Conservation (phyloP, 2,797 vertebrate species). For the Emydoidea blandingii region DNA sequence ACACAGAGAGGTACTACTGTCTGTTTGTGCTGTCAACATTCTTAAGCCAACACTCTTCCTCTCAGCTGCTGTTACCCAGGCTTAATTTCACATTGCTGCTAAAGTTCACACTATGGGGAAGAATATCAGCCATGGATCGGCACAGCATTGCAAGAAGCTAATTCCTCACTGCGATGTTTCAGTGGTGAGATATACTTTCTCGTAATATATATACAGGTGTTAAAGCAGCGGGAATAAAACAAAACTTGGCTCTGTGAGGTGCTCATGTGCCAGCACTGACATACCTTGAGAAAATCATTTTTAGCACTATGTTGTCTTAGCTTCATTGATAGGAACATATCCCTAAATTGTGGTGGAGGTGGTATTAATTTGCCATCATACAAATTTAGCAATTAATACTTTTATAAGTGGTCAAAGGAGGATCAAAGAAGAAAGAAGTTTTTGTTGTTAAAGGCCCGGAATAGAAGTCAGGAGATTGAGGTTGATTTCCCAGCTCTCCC, state of each 20-base stretch:
- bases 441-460: conserved; percentile 58
- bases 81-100: conserved; percentile 15
- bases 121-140: conserved; percentile 2
- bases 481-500: conserved; percentile 43
- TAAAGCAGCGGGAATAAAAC: background rate
- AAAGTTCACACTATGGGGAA: background rate
- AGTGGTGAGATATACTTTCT: background rate
- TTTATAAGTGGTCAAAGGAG: conserved; percentile 41
- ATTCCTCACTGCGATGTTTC: conserved; percentile 15
- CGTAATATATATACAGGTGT: background rate
- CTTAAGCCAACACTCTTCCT: conserved; percentile 45
- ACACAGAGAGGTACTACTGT: conserved; percentile 60
- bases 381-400: conserved; percentile 55
- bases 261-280: accelerated
- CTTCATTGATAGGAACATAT: background rate
- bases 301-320: background rate
- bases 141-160: background rate
- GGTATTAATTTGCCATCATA: conserved; percentile 27
- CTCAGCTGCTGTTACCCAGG: conserved; percentile 8
- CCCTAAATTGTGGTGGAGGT: background rate
- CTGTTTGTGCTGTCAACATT: conserved; percentile 48
- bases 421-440: background rate
- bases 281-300: background rate
- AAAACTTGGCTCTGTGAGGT: background rate
- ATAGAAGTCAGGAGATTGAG: conserved; percentile 33